Conservation (phyloP, 2,797 vertebrate species). For the Megaceryle alcyon region DNA sequence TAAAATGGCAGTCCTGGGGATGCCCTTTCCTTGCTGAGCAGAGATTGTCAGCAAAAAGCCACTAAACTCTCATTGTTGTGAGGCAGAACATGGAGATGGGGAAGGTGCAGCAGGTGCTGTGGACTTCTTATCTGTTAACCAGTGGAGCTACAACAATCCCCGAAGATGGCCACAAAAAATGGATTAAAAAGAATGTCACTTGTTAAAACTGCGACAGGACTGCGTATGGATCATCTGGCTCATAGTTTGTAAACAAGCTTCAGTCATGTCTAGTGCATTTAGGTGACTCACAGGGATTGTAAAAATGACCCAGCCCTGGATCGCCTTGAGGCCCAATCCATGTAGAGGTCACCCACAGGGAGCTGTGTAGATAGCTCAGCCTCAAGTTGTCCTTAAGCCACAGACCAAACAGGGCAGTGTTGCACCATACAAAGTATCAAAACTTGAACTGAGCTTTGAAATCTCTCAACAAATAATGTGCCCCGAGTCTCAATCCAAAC, state of each 20-base stretch:
- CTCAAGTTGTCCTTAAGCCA: no score
- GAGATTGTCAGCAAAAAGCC: not conserved
- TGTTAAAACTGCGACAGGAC: not conserved
- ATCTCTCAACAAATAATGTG: no score
- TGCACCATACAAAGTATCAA: no score
- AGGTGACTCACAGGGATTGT: not conserved
- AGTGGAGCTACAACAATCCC: not conserved
- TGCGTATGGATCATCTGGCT: not conserved
- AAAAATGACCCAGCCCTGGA: not conserved
- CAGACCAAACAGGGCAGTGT: no score
- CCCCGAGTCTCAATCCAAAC: no score
- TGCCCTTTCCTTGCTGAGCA: not conserved
- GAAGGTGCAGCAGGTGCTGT: not conserved
- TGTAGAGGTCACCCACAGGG: no score
- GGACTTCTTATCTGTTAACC: not conserved
- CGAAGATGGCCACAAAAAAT: not conserved
- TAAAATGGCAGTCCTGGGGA: not conserved
- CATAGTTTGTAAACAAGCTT: not conserved
- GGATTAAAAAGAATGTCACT: not conserved
- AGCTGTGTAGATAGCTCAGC: no score
- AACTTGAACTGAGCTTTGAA: no score
- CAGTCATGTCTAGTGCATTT: not conserved
- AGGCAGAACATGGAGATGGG: not conserved
- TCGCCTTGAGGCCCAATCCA: no score
- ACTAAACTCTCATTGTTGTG: accelerated